Base-by-base conservation (phyloP, 2,797 vertebrate species). In the Emydoidea blandingii region DNA sequence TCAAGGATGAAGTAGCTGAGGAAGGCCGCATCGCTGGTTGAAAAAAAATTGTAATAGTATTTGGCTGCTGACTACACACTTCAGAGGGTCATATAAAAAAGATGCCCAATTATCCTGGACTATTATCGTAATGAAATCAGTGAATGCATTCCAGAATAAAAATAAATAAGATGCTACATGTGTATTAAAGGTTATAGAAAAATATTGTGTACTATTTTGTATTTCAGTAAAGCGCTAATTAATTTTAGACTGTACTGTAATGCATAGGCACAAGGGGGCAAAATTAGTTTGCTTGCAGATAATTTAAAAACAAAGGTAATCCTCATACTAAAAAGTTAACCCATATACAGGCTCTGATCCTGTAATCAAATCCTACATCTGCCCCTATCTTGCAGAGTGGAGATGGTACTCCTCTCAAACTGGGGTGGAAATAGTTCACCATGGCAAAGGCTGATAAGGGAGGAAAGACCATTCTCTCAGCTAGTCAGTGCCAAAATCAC, bases 11-110 rank as follows among this genome's bases (percentile, higher is more conserved):
- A 88, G 87, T 49, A 97, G 96, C 93, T 96, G 93, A 83, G 90
- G 84, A 95, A 97, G 92, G 59, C 34, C 81, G 59, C 65, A 94
- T 37, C n/a, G 88, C 89, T 97, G 96, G 95, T 96, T 97, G 95
- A 96, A 97, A 96, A 62, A 95, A 89, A 90, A 94, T 83, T 96
- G 57, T 89, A 74, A 62, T 15, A 95, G 95, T 90, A 94, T 95
- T 94, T 94, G 94, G 94, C 88, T 92, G 93, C 82, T 95, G 95
- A 97, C 96, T 94, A 96, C 54, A 89, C 62, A 92, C 52, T 76
- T 91, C 86, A 89, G 91, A 92, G 92, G 92, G 90, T 62, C 88
- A 92, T 91, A 90, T 92, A 91, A 97, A 96, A 90, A 94, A 68
- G 65, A 62, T 68, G 92, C 84, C 56, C 86, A 95, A 97, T 96